phyloP scores from a whole-genome alignment of 2,888 invertebrate genomes.

The Drosophila infuscata region DNA sequence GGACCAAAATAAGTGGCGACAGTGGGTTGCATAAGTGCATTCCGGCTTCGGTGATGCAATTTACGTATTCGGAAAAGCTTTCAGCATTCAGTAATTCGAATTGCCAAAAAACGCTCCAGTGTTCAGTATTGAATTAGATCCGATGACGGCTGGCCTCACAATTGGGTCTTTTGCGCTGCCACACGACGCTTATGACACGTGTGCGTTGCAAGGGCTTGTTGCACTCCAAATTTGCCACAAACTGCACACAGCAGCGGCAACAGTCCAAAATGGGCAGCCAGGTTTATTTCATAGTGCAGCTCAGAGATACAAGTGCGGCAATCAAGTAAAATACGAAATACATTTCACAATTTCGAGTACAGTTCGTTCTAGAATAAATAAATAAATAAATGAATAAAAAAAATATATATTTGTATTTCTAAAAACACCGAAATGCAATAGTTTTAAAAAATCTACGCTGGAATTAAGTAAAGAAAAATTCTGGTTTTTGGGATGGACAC shows the following conservation, averaged over 20 bases:
- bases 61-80: not conserved
- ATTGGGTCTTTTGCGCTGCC: not conserved
- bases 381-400: not conserved
- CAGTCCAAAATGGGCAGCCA: not conserved
- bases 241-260: not conserved
- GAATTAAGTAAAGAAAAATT: no score
- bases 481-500: no score
- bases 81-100: not conserved
- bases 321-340: not conserved
- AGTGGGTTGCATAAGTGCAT: not conserved
- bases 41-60: not conserved
- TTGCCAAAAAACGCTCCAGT: not conserved
- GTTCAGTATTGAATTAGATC: not conserved
- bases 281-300: not conserved
- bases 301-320: not conserved
- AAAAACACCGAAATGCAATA: no score
- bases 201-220: not conserved
- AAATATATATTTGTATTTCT: no score
- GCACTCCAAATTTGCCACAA: not conserved
- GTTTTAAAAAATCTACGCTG: no score
- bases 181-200: not conserved
- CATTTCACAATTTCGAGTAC: not conserved
- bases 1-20: not conserved
- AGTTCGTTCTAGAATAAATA: not conserved
- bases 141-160: not conserved